Conservation (phyloP, 2,888 invertebrate species). For the Pollenia amentaria region DNA sequence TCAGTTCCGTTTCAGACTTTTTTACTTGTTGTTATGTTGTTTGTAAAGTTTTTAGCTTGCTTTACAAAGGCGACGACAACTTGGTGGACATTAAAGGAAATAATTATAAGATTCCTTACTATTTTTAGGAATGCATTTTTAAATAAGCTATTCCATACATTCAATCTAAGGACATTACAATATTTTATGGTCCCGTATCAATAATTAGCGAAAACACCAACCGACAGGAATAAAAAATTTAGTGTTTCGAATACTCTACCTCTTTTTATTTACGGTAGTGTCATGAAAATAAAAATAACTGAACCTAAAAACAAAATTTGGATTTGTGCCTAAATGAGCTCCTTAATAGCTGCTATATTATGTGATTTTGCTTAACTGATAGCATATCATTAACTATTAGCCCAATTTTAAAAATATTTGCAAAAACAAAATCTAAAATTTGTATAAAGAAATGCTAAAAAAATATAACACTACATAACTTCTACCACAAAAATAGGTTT, state of each 20-base stretch:
- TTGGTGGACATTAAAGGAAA: slow-evolving; percentile 3
- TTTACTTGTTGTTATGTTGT: slow-evolving; percentile 39
- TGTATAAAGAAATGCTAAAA: not conserved
- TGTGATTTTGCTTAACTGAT: slow-evolving; percentile 19
- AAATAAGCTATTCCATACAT: too few relatives aligned
- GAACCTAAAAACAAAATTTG: slow-evolving; percentile 27
- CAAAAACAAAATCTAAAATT: not conserved
- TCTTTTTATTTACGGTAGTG: not conserved
- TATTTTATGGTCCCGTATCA: too few relatives aligned
- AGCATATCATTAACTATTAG: slow-evolving; percentile 8
- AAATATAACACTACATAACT: too few relatives aligned
- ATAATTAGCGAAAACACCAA: too few relatives aligned
- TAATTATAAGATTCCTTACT: not conserved
- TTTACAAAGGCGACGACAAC: not conserved
- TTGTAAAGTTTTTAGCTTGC: not conserved
- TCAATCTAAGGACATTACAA: too few relatives aligned
- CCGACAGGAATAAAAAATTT: too few relatives aligned
- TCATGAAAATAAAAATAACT: not conserved
- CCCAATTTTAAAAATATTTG: slow-evolving; percentile 1
- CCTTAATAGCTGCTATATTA: slow-evolving; percentile 34
- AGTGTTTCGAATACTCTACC: not conserved
- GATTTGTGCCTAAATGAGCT: slow-evolving; percentile 55
- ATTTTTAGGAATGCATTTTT: too few relatives aligned
- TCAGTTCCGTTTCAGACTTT: slow-evolving; percentile 23
- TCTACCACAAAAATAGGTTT: too few relatives aligned